Conservation (phyloP, 1,140 invertebrate genomes). For the Pseudobourletiella spinata region DNA sequence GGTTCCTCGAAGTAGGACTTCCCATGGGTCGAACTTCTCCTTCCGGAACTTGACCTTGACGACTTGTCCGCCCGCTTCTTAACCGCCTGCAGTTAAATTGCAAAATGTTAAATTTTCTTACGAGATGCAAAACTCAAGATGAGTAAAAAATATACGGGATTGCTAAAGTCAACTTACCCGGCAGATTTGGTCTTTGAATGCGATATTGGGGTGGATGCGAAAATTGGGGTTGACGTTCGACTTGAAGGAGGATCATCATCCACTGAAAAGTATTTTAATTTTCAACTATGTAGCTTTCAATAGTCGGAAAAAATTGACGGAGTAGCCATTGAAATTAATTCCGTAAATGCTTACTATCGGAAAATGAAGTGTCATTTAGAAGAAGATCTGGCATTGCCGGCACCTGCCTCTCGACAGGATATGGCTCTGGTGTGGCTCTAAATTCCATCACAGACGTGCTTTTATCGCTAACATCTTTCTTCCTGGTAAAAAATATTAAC, state of each 20-base stretch:
- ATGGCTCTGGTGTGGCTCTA: conserved; percentile 18
- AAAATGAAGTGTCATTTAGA: conserved; percentile 32
- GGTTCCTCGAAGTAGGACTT: conserved; percentile 31
- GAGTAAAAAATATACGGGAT: conserved; percentile 1
- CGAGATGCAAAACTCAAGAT: background rate
- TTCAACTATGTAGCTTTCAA: too few relatives aligned
- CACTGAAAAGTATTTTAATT: conserved; percentile 3
- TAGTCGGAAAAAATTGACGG: too few relatives aligned
- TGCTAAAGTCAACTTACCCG: conserved; percentile 12
- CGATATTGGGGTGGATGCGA: conserved; percentile 34
- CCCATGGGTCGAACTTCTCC: conserved; percentile 15
- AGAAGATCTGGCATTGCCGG: conserved; percentile 13
- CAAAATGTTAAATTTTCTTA: conserved; percentile 17
- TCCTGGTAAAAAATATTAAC: conserved; percentile 18
- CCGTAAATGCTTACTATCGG: conserved; percentile 28
- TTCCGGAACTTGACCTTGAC: background rate
- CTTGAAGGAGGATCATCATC: conserved; percentile 16
- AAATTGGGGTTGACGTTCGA: conserved; percentile 21
- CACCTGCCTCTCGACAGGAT: background rate
- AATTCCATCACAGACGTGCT: background rate
- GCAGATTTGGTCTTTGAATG: conserved; percentile 20
- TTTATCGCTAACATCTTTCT: background rate
- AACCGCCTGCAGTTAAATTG: too few relatives aligned
- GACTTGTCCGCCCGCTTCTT: conserved; percentile 5
- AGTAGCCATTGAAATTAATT: too few relatives aligned